These are phyloP conservation scores for Leptodactylus fuscus DNA, from an alignment of 2,113 vertebrate species.

Conservation along the genomic window DNA sequence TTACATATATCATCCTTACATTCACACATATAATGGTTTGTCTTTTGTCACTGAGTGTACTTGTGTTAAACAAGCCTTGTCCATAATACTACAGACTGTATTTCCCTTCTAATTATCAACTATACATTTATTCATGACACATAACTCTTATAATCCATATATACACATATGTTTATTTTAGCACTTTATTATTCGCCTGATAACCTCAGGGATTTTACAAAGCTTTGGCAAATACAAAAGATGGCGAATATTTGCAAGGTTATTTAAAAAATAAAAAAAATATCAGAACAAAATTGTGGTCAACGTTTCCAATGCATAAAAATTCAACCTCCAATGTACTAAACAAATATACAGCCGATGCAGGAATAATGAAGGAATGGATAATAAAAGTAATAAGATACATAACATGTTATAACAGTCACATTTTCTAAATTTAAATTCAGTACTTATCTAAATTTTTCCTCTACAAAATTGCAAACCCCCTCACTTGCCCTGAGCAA, in stretches of 20 bases:
- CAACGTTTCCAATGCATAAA: background rate
- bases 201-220: background rate
- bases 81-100: background rate
- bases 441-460: background rate
- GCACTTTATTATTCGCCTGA: background rate
- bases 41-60: too few relatives aligned
- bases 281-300: background rate
- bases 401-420: background rate
- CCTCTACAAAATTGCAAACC: background rate
- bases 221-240: constrained; percentile 38
- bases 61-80: too few relatives aligned
- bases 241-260: background rate
- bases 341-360: background rate
- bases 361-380: background rate
- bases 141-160: background rate
- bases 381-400: background rate
- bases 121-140: background rate
- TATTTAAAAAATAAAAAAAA: background rate
- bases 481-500: background rate
- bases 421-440: background rate
- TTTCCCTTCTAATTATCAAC: background rate
- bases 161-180: constrained; percentile 9
- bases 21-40: too few relatives aligned
- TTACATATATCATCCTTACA: too few relatives aligned
- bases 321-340: background rate